Conservation (phyloP, 2,113 vertebrate genomes). For the Serilophus lunatus region DNA sequence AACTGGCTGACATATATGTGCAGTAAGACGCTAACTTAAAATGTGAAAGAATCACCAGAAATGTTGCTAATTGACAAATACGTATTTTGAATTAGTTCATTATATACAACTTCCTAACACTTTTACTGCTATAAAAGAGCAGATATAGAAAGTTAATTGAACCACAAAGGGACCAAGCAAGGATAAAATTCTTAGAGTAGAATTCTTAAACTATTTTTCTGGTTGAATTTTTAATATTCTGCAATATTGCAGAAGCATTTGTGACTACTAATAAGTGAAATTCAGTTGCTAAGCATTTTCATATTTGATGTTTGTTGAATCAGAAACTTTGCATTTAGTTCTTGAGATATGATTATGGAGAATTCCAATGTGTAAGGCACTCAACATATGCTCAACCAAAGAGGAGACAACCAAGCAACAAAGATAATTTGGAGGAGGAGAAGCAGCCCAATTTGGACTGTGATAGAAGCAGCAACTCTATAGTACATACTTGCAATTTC, state of each 20-base stretch:
- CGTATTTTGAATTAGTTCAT: background rate
- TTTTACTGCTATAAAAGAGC: background rate
- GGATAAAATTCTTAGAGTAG: background rate
- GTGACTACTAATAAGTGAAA: background rate
- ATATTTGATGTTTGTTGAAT: background rate
- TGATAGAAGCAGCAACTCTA: background rate
- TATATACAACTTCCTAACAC: background rate
- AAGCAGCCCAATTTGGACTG: background rate
- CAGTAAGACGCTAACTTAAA: background rate
- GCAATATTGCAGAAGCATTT: background rate
- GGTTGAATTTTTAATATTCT: background rate
- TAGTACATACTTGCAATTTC: constrained; percentile 60
- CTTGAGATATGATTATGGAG: background rate
- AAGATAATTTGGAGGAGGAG: background rate
- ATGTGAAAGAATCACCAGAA: background rate
- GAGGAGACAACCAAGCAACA: background rate
- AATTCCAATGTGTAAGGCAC: background rate
- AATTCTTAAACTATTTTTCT: background rate
- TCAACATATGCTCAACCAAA: background rate
- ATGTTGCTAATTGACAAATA: background rate
- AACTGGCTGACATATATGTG: background rate
- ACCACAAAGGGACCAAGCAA: background rate
- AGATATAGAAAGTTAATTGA: background rate
- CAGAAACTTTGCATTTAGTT: background rate
- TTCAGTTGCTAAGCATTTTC: background rate